Evolutionary conservation across 2,113 vertebrate genomes (phyloP).

Genomic region (Cyanocitta stelleri): DNA sequence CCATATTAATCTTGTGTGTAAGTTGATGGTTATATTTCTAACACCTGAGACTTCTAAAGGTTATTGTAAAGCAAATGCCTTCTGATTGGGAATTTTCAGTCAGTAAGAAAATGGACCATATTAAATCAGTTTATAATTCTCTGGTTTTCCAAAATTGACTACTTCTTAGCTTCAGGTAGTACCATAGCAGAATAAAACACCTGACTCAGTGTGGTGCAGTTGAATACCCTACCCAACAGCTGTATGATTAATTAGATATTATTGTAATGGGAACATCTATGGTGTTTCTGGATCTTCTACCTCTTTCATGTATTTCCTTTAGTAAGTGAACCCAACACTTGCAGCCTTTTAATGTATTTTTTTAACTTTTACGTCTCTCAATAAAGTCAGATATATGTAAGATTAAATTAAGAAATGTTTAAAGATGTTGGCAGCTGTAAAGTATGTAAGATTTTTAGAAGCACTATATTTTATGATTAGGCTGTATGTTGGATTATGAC

Average conservation of each 20-base stretch:
- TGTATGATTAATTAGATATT: neutral
- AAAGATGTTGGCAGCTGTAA: slow-evolving; percentile 43
- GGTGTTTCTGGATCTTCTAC: slow-evolving; percentile 61
- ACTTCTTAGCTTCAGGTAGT: neutral
- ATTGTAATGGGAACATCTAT: neutral
- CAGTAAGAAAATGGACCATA: neutral
- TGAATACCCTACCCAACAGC: neutral
- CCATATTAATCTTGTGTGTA: neutral
- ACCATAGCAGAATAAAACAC: neutral
- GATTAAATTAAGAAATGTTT: slow-evolving; percentile 44
- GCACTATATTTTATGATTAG: slow-evolving; percentile 53
- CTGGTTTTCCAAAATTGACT: neutral
- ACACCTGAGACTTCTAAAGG: neutral
- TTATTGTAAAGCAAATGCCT: neutral
- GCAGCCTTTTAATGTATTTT: slow-evolving; percentile 54
- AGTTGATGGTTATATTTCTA: neutral
- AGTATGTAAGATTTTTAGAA: slow-evolving; percentile 58
- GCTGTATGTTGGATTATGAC: slow-evolving; percentile 13
- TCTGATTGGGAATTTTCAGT: neutral
- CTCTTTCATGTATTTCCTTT: slow-evolving; percentile 53
- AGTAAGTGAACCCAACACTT: slow-evolving; percentile 1
- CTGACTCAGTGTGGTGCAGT: neutral
- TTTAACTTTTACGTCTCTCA: slow-evolving; percentile 22
- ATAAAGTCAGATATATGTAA: slow-evolving; percentile 32
- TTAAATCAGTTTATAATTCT: neutral